Evolutionary conservation across 2,888 invertebrate genomes (phyloP).

Genomic region (Cryptus armator): DNA sequence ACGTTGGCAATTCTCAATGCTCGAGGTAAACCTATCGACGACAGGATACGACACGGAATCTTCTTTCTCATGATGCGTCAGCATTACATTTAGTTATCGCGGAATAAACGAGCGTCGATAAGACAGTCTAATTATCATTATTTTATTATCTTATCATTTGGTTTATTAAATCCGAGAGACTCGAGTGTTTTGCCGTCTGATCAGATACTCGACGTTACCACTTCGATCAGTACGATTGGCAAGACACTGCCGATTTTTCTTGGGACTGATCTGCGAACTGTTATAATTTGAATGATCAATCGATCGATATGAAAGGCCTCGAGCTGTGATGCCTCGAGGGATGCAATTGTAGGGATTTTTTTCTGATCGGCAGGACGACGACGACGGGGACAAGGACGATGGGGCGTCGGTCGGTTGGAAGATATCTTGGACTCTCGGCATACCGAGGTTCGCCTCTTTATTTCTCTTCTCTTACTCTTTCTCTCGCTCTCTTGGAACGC

Average conservation of each 20-base stretch:
- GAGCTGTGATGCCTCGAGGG: constrained; percentile 23
- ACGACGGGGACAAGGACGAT: constrained; percentile 44
- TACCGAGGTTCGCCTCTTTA: constrained; percentile 56
- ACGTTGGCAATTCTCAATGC: too few relatives aligned
- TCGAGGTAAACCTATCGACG: too few relatives aligned
- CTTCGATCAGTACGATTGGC: not conserved
- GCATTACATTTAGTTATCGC: too few relatives aligned
- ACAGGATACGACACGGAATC: too few relatives aligned
- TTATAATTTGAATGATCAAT: not conserved
- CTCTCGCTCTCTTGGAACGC: constrained; percentile 60
- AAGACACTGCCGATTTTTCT: not conserved
- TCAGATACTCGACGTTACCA: constrained; percentile 1
- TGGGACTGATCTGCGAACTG: constrained; percentile 3
- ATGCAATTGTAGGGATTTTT: not conserved
- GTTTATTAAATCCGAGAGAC: not conserved
- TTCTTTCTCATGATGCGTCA: too few relatives aligned
- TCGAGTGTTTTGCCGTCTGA: not conserved
- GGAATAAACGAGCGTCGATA: too few relatives aligned
- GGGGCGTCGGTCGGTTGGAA: constrained; percentile 46
- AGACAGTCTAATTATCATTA: too few relatives aligned
- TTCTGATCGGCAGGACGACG: constrained; percentile 23
- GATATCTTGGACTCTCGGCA: constrained; percentile 55
- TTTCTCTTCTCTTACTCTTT: constrained; percentile 45
- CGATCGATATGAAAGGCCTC: constrained; percentile 29
- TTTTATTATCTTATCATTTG: too few relatives aligned